Evolutionary conservation across 2,888 invertebrate genomes (phyloP).

Genomic region (Napeogenes sylphis): DNA sequence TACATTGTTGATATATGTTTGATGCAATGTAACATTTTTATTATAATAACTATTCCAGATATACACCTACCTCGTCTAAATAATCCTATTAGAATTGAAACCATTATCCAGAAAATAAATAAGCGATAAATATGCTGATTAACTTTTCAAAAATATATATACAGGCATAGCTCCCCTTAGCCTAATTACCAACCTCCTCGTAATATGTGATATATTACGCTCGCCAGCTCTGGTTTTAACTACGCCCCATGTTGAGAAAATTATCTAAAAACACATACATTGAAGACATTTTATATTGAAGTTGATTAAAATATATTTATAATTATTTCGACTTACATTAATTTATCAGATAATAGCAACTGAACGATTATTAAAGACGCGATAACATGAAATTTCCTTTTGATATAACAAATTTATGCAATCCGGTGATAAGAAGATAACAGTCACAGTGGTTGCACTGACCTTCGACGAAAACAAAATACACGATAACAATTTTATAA

Average conservation of each 20-base stretch:
- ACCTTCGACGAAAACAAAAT: constrained; percentile 39
- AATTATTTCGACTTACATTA: constrained; percentile 14
- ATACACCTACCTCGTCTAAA: no score
- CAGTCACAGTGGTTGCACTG: constrained; percentile 45
- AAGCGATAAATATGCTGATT: no score
- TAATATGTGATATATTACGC: constrained; percentile 1
- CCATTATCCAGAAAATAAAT: no score
- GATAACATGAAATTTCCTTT: constrained; percentile 41
- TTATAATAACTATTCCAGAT: no score
- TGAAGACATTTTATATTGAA: neutral
- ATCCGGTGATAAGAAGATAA: constrained; percentile 46
- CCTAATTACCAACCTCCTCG: neutral
- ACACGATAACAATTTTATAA: constrained; percentile 10
- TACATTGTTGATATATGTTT: no score
- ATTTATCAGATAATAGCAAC: constrained; percentile 27
- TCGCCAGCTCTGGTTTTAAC: neutral
- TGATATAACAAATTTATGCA: constrained; percentile 51
- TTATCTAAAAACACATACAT: neutral
- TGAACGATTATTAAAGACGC: constrained; percentile 30
- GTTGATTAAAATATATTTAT: neutral
- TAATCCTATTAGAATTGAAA: no score
- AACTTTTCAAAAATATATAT: no score
- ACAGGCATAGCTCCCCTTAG: neutral
- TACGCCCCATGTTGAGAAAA: neutral
- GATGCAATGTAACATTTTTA: no score